A percentile compares a stretch with the other conserved stretches of the same genome.
phyloP scores from a whole-genome alignment of 2,113 vertebrate species.

The Lepidothrix coronata region DNA sequence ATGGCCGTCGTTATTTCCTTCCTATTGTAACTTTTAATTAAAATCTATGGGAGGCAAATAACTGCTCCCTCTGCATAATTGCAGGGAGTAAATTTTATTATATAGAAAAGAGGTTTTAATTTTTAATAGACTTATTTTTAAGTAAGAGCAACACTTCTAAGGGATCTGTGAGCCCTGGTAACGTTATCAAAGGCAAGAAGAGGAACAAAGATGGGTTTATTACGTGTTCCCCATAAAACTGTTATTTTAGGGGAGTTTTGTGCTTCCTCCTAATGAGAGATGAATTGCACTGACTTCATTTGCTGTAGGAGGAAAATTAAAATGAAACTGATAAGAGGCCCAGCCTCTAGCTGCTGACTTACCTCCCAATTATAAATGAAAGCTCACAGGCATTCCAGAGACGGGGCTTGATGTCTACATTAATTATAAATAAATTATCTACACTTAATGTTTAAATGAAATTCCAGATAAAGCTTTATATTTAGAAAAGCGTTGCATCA shows the following conservation, averaged over 20 bases:
- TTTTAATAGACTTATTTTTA: conserved; percentile 56
- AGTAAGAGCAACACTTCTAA: conserved; percentile 37
- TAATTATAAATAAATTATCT: conserved; percentile 74
- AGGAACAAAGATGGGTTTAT: neutral
- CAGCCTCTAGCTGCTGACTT: conserved; percentile 24
- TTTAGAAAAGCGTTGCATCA: conserved; percentile 43
- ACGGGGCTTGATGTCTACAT: conserved; percentile 62
- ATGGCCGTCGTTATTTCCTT: neutral
- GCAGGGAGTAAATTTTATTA: conserved; percentile 13
- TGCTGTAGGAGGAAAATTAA: conserved; percentile 29
- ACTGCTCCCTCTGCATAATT: conserved; percentile 22
- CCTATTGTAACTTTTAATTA: conserved; percentile 49
- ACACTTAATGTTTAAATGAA: conserved; percentile 63
- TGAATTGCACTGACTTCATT: neutral
- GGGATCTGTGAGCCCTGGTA: neutral
- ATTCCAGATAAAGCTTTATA: conserved; percentile 63
- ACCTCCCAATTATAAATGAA: conserved; percentile 53
- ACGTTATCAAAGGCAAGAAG: neutral
- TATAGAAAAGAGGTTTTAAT: conserved; percentile 39
- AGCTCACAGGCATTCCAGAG: conserved; percentile 49
- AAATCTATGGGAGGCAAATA: conserved; percentile 25
- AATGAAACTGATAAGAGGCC: conserved; percentile 45
- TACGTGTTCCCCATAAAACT: neutral
- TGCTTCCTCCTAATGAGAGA: conserved; percentile 6
- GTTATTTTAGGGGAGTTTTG: conserved; percentile 19